Conservation (phyloP, 2,888 invertebrate species). For the Cataglyphis livida region DNA sequence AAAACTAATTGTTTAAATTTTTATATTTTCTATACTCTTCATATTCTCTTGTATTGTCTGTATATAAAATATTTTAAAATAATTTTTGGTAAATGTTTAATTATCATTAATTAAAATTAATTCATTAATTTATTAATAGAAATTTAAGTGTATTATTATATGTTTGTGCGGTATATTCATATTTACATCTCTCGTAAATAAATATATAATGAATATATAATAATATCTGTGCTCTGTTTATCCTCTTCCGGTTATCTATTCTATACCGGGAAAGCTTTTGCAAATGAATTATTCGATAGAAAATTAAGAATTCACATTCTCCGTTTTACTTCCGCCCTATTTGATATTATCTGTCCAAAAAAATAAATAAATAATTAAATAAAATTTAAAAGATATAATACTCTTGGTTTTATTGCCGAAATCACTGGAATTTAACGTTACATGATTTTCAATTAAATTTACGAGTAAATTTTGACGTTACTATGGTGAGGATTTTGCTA, state of each 20-base stretch:
- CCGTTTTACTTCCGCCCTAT: neutral
- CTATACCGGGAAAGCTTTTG: slow-evolving; percentile 42
- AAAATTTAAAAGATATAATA: neutral
- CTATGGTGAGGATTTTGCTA: neutral
- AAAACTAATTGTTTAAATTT: neutral
- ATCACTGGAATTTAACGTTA: neutral
- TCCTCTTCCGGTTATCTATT: slow-evolving; percentile 26
- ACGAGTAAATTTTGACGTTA: neutral
- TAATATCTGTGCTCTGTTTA: neutral
- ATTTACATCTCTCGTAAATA: slow-evolving; percentile 6
- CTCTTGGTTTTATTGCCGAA: neutral
- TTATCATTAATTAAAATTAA: slow-evolving; percentile 6
- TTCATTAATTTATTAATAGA: slow-evolving; percentile 5
- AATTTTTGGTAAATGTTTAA: neutral
- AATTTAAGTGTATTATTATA: neutral
- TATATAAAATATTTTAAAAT: neutral
- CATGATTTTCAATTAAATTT: neutral
- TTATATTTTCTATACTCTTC: neutral
- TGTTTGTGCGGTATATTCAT: neutral
- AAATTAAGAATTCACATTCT: slow-evolving; percentile 54
- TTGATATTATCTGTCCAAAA: neutral
- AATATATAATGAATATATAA: slow-evolving; percentile 27
- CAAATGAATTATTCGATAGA: slow-evolving; percentile 54
- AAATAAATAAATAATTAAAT: neutral
- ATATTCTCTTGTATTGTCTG: too few relatives aligned